These are phyloP conservation scores for Trachelus tabidus DNA, from an alignment of 2,888 invertebrate species.

Conservation along the genomic window DNA sequence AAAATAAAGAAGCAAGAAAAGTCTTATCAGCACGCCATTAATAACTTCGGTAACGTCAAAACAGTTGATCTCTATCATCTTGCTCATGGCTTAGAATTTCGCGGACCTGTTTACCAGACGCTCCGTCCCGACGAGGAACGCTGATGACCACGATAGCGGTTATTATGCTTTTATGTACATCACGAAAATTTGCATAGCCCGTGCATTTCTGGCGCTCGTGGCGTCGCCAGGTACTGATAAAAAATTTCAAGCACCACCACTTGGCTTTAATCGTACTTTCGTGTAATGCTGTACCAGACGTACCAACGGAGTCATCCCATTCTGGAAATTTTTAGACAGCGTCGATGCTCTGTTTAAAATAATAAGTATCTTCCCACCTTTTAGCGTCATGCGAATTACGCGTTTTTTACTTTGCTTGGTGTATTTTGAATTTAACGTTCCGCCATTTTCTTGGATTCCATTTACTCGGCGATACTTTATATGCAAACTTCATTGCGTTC, in stretches of 20 bases:
- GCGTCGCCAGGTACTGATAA: conserved; percentile 22
- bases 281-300: conserved; percentile 15
- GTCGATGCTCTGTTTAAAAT: background rate
- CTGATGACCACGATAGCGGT: conserved; percentile 11
- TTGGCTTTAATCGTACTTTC: conserved; percentile 38
- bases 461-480: background rate
- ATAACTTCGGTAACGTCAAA: background rate
- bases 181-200: conserved; percentile 41
- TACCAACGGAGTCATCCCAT: background rate
- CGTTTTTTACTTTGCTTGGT: background rate
- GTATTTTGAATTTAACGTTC: background rate
- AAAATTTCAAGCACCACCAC: conserved; percentile 26
- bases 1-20: background rate
- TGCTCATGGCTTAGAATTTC: background rate
- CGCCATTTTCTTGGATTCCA: background rate
- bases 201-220: conserved; percentile 24
- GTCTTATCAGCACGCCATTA: background rate
- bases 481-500: background rate
- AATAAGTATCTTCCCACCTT: background rate
- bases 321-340: background rate
- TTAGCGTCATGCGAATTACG: background rate
- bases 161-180: conserved; percentile 37
- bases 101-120: background rate
- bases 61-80: background rate
- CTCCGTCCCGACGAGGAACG: background rate